These are phyloP conservation scores for Drosophila melanica DNA, from an alignment of 1,140 invertebrate genomes.

Conservation along the genomic window DNA sequence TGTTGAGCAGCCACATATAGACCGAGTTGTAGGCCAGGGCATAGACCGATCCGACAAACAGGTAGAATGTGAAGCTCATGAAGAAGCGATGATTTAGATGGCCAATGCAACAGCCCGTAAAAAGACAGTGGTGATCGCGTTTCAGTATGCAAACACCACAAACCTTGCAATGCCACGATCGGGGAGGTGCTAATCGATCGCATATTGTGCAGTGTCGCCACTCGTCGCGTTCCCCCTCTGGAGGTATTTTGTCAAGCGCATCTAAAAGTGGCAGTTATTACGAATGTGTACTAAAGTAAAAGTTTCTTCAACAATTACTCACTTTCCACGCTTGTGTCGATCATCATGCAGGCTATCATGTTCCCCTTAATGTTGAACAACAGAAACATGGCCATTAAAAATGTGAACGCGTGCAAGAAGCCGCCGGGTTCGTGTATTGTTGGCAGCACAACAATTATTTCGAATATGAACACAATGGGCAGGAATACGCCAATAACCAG, in stretches of 20 bases:
- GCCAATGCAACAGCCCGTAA: conserved; percentile 94
- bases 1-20: conserved; percentile 86
- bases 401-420: conserved; percentile 83
- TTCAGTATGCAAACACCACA: conserved; percentile 93
- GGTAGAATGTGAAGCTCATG: conserved; percentile 91
- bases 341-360: conserved; percentile 73
- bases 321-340: conserved; percentile 71
- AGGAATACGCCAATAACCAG: conserved; percentile 68
- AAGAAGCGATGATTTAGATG: conserved; percentile 95
- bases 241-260: conserved; percentile 9
- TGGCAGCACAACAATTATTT: conserved; percentile 88
- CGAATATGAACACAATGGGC: conserved; percentile 82
- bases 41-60: conserved; percentile 90
- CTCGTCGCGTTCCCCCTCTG: conserved; percentile 15
- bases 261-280: not conserved
- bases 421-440: conserved; percentile 85
- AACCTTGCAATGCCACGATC: conserved; percentile 93
- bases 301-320: conserved; percentile 7
- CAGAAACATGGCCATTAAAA: conserved; percentile 86
- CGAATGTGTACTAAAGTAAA: too few species aligned
- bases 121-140: conserved; percentile 97
- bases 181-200: conserved; percentile 90
- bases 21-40: conserved; percentile 88
- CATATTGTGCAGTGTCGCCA: conserved; percentile 53
- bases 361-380: conserved; percentile 87